Conservation (phyloP, 2,113 vertebrate genomes). For the Montifringilla adamsi region DNA sequence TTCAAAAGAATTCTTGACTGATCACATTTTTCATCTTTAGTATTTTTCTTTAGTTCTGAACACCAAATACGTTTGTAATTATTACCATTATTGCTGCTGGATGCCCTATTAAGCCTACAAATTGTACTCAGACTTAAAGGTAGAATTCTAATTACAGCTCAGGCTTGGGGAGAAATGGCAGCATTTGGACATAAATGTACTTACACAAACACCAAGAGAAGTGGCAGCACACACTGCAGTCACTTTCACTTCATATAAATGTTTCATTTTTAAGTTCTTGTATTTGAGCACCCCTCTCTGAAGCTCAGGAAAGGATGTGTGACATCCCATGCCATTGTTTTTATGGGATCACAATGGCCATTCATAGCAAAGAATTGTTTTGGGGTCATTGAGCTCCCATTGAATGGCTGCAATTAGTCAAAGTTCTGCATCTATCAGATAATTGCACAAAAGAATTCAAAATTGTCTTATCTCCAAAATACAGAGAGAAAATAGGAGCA, state of each 20-base stretch:
- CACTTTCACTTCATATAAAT: background rate
- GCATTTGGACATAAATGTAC: background rate
- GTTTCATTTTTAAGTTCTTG: background rate
- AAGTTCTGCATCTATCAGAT: background rate
- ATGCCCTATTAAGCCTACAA: background rate
- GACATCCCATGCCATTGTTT: background rate
- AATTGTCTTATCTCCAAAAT: background rate
- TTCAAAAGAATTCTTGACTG: background rate
- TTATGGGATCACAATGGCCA: background rate
- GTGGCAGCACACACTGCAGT: background rate
- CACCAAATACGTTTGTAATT: background rate
- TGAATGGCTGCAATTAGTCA: background rate
- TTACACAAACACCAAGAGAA: background rate
- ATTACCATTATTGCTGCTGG: background rate
- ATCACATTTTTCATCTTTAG: constrained; percentile 16
- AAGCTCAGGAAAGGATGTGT: background rate
- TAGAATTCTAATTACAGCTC: constrained; percentile 5
- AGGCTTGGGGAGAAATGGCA: background rate
- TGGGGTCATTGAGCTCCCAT: background rate
- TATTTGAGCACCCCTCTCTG: background rate
- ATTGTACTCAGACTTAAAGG: background rate
- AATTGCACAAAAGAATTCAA: background rate
- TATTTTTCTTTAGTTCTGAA: constrained; percentile 20
- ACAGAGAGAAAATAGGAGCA: background rate
- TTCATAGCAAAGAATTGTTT: constrained; percentile 10